These are phyloP conservation scores for Microcebus lehilahytsara DNA, from an alignment of 2,113 vertebrate species.

Conservation along the genomic window DNA sequence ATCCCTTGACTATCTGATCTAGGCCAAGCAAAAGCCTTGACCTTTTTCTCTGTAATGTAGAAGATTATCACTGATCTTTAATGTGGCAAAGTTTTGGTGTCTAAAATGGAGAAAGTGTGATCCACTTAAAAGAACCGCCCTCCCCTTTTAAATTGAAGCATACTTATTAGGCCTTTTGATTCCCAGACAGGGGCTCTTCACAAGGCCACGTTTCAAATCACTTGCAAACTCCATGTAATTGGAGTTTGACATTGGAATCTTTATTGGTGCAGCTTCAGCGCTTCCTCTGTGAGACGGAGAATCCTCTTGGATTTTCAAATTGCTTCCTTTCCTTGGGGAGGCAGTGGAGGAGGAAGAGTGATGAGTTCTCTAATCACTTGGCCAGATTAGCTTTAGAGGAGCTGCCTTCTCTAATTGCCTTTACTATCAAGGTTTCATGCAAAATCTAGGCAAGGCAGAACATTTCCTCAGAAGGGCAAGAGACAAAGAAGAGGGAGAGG, in stretches of 20 bases:
- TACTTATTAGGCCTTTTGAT: slow-evolving; percentile 53
- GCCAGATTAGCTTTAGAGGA: slow-evolving; percentile 68
- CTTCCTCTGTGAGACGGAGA: slow-evolving; percentile 75
- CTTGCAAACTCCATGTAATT: slow-evolving; percentile 67
- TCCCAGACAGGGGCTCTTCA: slow-evolving; percentile 56
- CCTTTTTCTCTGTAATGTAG: slow-evolving; percentile 26
- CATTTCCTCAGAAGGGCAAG: background rate
- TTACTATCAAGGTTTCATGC: slow-evolving; percentile 32
- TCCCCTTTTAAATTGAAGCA: background rate
- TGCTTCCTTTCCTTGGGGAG: slow-evolving; percentile 48
- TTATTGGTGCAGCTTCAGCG: slow-evolving; percentile 69
- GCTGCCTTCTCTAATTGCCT: slow-evolving; percentile 73
- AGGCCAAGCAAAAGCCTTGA: background rate
- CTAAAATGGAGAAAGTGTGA: slow-evolving; percentile 40
- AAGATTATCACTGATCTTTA: slow-evolving; percentile 52
- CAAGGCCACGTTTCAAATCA: slow-evolving; percentile 66
- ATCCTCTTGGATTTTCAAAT: slow-evolving; percentile 66
- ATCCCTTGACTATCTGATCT: slow-evolving; percentile 10
- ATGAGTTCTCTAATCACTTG: slow-evolving; percentile 71
- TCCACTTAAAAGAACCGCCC: background rate
- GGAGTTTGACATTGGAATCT: slow-evolving; percentile 76
- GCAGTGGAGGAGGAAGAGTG: background rate
- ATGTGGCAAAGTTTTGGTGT: slow-evolving; percentile 15
- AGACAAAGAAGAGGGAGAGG: background rate
- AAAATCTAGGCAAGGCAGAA: slow-evolving; percentile 12